Percentiles rank a stretch among this genome's conserved stretches.
phyloP scores from a whole-genome alignment of 2,113 vertebrate species.

The Sylvilagus bachmani region DNA sequence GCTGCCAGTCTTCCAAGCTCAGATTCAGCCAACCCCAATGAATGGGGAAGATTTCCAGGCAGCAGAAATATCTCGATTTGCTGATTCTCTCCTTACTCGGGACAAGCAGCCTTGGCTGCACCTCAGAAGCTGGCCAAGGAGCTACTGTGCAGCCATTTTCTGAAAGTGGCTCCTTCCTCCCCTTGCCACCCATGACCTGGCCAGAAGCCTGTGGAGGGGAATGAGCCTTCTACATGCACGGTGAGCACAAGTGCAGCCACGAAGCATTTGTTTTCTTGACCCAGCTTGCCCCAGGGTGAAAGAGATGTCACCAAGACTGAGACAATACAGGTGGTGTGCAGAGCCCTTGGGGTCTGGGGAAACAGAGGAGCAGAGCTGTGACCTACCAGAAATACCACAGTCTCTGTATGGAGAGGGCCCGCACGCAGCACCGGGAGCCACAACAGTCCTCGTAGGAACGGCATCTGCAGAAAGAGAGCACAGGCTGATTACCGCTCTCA shows the following conservation, averaged over 20 bases:
- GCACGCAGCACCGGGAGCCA: constrained; percentile 96
- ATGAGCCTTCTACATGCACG: not conserved
- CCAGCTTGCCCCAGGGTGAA: not conserved
- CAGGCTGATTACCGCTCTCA: not conserved
- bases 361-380: not conserved
- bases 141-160: not conserved
- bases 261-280: not conserved
- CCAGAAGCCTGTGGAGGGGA: rapidly evolving
- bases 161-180: not conserved
- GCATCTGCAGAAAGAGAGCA: constrained; percentile 89
- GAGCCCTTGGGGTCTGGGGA: not conserved
- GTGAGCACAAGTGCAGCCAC: not conserved
- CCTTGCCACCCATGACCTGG: not conserved
- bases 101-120: not conserved
- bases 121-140: not conserved
- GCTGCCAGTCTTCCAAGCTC: not conserved
- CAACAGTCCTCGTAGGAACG: constrained; percentile 99
- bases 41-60: not conserved
- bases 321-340: not conserved
- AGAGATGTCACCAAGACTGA: rapidly evolving
- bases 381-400: constrained; percentile 99
- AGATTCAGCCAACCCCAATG: not conserved
- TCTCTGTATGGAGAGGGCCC: constrained; percentile 96
- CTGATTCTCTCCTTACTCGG: not conserved
- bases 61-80: not conserved